Base-by-base conservation (phyloP, 2,888 invertebrate genomes). In the Ophion slaviceki region DNA sequence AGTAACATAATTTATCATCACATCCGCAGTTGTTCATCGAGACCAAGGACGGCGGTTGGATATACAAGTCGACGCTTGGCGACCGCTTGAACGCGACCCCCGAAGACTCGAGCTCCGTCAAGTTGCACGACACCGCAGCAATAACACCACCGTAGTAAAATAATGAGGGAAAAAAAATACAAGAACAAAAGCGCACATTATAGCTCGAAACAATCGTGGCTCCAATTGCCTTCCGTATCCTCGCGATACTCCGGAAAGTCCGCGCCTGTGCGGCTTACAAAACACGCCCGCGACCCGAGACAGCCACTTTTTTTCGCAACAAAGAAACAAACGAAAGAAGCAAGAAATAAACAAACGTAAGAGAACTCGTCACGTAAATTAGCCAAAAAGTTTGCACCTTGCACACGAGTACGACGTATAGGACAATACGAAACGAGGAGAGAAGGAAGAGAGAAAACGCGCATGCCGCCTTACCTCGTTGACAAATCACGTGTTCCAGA, bases 21-120 rank as follows among this genome's bases (percentile, higher is more conserved):
- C 7, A 40, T 7, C 0, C 53, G 40, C 95, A 97, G 97, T 91
- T 96, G 77, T 97, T 97, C 94, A 96, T 95, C 89, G 95, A 95
- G 90, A 96, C 96, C 10, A 96, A 96, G 90, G 97, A 97, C 68
- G 96, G 95, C 53, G 95, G 95, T 0, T 96, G 96, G 96, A 94
- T 95, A 84, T 96, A 95, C 93, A 94, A 93, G 87, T 91, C 92
- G 32, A 95, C 96, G 4, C 94, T 96, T 57, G 94, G 92, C 86
- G 95, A 94, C 86, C 95, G 96, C 90, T 87, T 94, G 66, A 87
- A 89, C 62, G 71, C 71, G 68, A 88, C 86, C 76, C 84, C 88
- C n/a, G 88, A 91, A 53, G 88, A 90, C 84, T 75, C 82, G 20
- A 82, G 77, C 59, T 70, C 84, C 10, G 87, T 87, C 3, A 85